Evolutionary conservation across 2,888 invertebrate genomes (phyloP), one percentile per base, ranked within the genome.

Genomic region (Neoscelio sp.): DNA sequence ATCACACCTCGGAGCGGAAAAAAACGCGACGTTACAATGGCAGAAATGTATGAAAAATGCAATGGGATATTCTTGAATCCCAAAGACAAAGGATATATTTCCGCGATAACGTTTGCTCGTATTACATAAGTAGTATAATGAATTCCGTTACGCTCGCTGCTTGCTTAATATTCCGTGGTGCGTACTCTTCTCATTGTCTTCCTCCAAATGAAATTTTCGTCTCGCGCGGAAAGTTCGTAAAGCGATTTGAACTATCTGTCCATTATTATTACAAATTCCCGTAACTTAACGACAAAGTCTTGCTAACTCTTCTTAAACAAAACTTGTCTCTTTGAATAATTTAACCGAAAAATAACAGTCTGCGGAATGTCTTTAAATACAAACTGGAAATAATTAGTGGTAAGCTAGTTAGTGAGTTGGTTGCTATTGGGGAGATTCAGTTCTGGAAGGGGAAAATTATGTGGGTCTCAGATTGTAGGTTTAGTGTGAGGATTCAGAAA

Each of bases 151-250:
- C 84, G 85, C 83, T 80, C 80, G 60, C 82, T 83, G 83, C 71
- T 74, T 80, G 84, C 84, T 86, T 86, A 86, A 87, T 87, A 85
- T 87, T 84, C 85, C 83, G 83, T 82, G 83, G 82, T 83, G 82
- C 76, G 74, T 81, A 54, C 67, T 28, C 23, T 46, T 52, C 50
- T 68, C 46, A 79, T 78, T 78, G 80, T 82, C 83, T 82, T n/a
- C 82, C 81, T 48, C 79, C 81, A 80, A 84, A 84, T 83, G 83
- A 85, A 84, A 82, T 83, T 82, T 80, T 71, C 42, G 56, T 56
- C 58, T 58, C 33, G 35, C 58, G 46, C 35, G 3, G 52, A 62
- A 65, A 64, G 46, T 70, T 56, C 54, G 42, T 54, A 54, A 68
- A 75, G 60, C 48, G 60, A 68, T 76, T 68, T 54, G 46, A 67